These are phyloP conservation scores for Hydropsyche betteni DNA, from an alignment of 2,888 invertebrate genomes.

Conservation along the genomic window DNA sequence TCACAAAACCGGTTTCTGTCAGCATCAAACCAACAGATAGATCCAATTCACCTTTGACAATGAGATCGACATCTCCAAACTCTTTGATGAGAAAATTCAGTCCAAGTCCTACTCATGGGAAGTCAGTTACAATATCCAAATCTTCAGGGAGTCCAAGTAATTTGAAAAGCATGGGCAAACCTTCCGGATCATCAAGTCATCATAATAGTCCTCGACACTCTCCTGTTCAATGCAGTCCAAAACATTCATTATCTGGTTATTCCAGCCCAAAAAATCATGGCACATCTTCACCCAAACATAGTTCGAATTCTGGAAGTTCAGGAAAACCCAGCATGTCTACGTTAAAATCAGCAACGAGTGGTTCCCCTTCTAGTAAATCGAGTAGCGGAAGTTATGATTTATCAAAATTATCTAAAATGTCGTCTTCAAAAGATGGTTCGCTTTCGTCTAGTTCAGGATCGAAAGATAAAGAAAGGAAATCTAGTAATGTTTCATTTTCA, in stretches of 20 bases:
- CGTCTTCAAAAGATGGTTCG: conserved; percentile 60
- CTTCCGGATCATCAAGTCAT: conserved; percentile 65
- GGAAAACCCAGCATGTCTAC: conserved; percentile 92
- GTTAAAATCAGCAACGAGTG: conserved; percentile 79
- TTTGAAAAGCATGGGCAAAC: conserved; percentile 61
- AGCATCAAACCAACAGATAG: conserved; percentile 75
- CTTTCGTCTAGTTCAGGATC: conserved; percentile 60
- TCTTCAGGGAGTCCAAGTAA: conserved; percentile 65
- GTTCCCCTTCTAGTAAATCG: conserved; percentile 73
- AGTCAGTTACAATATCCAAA: conserved; percentile 72
- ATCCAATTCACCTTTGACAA: conserved; percentile 66
- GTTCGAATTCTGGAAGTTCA: conserved; percentile 71
- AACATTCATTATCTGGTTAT: conserved; percentile 72
- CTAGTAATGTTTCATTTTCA: conserved; percentile 64
- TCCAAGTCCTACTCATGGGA: conserved; percentile 75
- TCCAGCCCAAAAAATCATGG: conserved; percentile 83
- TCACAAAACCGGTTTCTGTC: conserved; percentile 76
- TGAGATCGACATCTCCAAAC: conserved; percentile 73
- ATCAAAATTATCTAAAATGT: conserved; percentile 65
- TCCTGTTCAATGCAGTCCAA: conserved; percentile 79
- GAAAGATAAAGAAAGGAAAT: conserved; percentile 67
- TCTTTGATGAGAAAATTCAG: conserved; percentile 75
- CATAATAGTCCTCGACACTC: conserved; percentile 79
- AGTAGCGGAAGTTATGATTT: conserved; percentile 63
- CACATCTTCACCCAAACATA: conserved; percentile 82